phyloP scores from a whole-genome alignment of 2,113 vertebrate species.

The Phyllostomus hastatus region DNA sequence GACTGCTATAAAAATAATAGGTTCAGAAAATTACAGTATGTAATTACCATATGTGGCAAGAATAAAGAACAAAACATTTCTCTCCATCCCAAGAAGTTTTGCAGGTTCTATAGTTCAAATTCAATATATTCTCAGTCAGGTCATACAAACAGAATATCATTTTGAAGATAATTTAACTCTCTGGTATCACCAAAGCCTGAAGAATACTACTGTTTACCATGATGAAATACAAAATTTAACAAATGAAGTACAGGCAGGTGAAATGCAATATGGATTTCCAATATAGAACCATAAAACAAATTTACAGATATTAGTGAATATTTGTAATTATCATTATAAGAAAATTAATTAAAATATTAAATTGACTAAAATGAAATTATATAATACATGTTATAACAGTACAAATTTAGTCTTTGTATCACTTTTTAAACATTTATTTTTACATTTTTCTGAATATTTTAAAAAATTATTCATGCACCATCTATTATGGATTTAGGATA shows the following conservation, averaged over 20 bases:
- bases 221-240: neutral
- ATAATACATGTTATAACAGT: neutral
- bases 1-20: conserved; percentile 62
- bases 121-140: neutral
- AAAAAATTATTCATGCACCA: neutral
- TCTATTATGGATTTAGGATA: conserved; percentile 13
- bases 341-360: neutral
- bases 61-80: conserved; percentile 48
- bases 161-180: conserved; percentile 29
- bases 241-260: neutral
- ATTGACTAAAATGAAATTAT: neutral
- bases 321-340: neutral
- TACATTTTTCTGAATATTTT: conserved; percentile 20
- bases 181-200: neutral
- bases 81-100: conserved; percentile 39
- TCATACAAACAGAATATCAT: conserved; percentile 16
- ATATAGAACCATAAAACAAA: neutral
- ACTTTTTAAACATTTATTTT: neutral
- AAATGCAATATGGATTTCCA: neutral
- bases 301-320: neutral
- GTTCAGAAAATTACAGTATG: conserved; percentile 58
- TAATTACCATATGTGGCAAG: conserved; percentile 54
- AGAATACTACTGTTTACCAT: neutral
- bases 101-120: conserved; percentile 46
- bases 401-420: neutral